These are phyloP conservation scores for Colostygia pectinataria DNA, from an alignment of 2,888 invertebrate genomes.

Conservation along the genomic window DNA sequence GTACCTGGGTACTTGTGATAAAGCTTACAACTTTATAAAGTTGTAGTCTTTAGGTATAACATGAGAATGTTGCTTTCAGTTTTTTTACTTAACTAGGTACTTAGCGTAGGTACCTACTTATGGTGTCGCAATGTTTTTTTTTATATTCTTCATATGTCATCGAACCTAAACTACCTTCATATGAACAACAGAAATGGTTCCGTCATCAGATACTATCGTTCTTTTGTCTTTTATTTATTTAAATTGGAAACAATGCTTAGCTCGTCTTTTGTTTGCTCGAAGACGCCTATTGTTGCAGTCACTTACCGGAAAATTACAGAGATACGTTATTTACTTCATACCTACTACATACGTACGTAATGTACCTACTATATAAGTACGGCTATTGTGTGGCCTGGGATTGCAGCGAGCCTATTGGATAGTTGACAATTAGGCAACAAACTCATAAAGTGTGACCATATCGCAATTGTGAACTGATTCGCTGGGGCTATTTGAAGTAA, in stretches of 20 bases:
- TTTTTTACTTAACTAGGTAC: too few relatives aligned
- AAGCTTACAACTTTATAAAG: neutral
- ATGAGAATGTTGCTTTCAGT: too few relatives aligned
- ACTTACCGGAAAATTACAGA: constrained; percentile 47
- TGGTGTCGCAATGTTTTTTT: too few relatives aligned
- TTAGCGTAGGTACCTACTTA: too few relatives aligned
- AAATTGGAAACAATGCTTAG: constrained; percentile 61
- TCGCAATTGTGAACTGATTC: constrained; percentile 4
- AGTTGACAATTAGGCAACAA: constrained; percentile 63
- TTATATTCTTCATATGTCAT: constrained; percentile 1
- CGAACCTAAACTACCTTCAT: neutral
- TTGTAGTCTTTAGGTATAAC: too few relatives aligned
- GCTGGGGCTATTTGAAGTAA: too few relatives aligned
- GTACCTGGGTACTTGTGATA: neutral
- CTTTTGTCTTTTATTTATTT: constrained; percentile 57
- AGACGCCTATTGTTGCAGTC: constrained; percentile 66
- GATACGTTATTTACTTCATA: constrained; percentile 32
- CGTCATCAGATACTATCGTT: constrained; percentile 42
- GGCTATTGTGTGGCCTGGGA: constrained; percentile 42
- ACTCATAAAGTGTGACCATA: constrained; percentile 46
- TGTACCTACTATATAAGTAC: constrained; percentile 20
- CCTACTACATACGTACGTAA: constrained; percentile 9
- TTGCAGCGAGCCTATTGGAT: constrained; percentile 49
- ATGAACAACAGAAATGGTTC: constrained; percentile 22
- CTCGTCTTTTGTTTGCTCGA: constrained; percentile 63